Conservation (phyloP, 2,797 vertebrate species). For the Aplochiton taeniatus region DNA sequence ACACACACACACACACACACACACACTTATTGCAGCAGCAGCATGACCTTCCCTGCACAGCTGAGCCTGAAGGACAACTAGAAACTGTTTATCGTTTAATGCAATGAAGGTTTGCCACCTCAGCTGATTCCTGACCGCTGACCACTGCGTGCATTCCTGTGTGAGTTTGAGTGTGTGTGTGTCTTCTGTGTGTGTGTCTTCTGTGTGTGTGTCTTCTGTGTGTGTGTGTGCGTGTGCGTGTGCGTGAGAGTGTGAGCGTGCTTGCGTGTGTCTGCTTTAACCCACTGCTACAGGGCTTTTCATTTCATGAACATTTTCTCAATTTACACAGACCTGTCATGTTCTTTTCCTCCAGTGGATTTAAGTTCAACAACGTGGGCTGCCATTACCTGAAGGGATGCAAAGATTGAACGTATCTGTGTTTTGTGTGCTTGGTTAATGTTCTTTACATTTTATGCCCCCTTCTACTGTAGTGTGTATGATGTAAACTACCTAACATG, state of each 20-base stretch:
- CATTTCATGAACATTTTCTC: too few species aligned
- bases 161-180: conserved; percentile 30
- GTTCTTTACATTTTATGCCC: too few species aligned
- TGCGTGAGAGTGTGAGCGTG: conserved; percentile 16
- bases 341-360: too few species aligned
- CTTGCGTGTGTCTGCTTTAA: too few species aligned
- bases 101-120: conserved; percentile 71
- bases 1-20: conserved; percentile 19
- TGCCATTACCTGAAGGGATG: too few species aligned
- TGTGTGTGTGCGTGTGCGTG: conserved; percentile 21
- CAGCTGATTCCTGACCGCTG: conserved; percentile 73
- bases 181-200: conserved; percentile 11
- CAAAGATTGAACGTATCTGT: too few species aligned
- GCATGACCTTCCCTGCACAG: conserved; percentile 48
- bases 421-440: too few species aligned
- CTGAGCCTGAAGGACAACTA: conserved; percentile 75
- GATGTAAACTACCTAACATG: too few species aligned
- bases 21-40: background rate
- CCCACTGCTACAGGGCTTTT: too few species aligned
- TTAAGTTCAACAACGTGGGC: too few species aligned
- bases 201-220: conserved; percentile 4
- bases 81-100: conserved; percentile 73
- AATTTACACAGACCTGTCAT: too few species aligned
- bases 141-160: background rate
- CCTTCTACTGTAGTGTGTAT: too few species aligned